Conservation (phyloP, 2,113 vertebrate species). For the Misgurnus anguillicaudatus region DNA sequence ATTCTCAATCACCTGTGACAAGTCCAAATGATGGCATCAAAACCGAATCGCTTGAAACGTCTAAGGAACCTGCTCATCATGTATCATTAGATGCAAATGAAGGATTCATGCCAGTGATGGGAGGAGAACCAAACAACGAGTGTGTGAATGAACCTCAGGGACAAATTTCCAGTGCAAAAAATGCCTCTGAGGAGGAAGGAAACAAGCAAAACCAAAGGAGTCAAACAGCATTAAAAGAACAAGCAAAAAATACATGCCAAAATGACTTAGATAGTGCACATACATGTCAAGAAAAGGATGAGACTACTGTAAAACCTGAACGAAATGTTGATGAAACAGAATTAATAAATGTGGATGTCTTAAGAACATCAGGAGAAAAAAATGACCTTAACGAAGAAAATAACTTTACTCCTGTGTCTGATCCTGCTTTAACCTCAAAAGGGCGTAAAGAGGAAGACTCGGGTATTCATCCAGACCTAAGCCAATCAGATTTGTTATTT, state of each 20-base stretch:
- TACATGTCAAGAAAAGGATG: conserved; percentile 14
- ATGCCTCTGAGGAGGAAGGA: conserved; percentile 27
- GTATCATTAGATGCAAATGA: not conserved
- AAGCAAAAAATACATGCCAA: not conserved
- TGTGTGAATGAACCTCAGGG: not conserved
- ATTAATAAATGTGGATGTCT: conserved; percentile 44
- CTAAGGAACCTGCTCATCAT: conserved; percentile 1
- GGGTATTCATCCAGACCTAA: conserved; percentile 41
- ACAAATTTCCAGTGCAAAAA: not conserved
- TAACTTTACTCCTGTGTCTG: conserved; percentile 28
- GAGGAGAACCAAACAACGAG: not conserved
- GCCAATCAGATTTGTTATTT: conserved; percentile 54
- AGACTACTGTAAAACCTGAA: conserved; percentile 41
- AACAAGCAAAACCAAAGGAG: not conserved
- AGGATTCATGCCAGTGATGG: conserved; percentile 3
- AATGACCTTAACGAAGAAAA: conserved; percentile 42
- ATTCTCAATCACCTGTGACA: conserved; percentile 15
- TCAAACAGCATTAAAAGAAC: not conserved
- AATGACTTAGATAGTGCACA: not conserved
- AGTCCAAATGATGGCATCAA: conserved; percentile 22
- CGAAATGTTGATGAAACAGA: conserved; percentile 50
- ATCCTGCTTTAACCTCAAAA: conserved; percentile 38
- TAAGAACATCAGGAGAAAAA: conserved; percentile 19
- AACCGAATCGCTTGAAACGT: not conserved
- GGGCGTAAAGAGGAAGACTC: conserved; percentile 38